A percentile compares a stretch with the other conserved stretches of the same genome.
Evolutionary conservation across 2,888 invertebrate species (phyloP).

Genomic region (Apantesis nais): DNA sequence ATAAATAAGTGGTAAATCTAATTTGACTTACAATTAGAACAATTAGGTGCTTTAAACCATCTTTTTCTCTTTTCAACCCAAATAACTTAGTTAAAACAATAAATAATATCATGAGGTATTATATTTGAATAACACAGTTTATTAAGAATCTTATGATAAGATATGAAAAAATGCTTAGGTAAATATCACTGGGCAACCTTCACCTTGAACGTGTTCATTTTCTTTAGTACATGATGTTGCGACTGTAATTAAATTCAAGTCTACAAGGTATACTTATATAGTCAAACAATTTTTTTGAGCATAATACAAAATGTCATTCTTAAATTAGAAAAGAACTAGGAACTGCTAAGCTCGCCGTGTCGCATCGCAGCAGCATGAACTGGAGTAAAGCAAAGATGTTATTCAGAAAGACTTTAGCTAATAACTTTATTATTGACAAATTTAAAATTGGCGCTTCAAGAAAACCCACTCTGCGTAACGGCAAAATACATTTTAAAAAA

Average conservation of each 20-base stretch:
- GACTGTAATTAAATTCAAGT: neutral
- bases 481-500: no score
- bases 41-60: neutral
- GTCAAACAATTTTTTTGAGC: neutral
- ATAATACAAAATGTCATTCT: neutral
- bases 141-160: neutral
- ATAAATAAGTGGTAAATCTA: constrained; percentile 7
- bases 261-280: neutral
- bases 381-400: no score
- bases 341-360: no score
- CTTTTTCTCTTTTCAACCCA: neutral
- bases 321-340: neutral
- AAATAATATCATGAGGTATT: neutral
- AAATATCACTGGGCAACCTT: neutral
- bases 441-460: no score
- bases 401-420: no score
- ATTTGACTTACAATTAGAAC: neutral
- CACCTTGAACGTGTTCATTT: neutral
- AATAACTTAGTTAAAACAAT: neutral
- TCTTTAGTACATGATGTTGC: neutral
- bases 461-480: no score
- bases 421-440: no score
- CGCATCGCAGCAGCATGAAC: no score
- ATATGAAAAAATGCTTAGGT: neutral
- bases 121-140: neutral